Evolutionary conservation across 2,113 vertebrate genomes (phyloP).

Genomic region (Dryoscopus gambensis): DNA sequence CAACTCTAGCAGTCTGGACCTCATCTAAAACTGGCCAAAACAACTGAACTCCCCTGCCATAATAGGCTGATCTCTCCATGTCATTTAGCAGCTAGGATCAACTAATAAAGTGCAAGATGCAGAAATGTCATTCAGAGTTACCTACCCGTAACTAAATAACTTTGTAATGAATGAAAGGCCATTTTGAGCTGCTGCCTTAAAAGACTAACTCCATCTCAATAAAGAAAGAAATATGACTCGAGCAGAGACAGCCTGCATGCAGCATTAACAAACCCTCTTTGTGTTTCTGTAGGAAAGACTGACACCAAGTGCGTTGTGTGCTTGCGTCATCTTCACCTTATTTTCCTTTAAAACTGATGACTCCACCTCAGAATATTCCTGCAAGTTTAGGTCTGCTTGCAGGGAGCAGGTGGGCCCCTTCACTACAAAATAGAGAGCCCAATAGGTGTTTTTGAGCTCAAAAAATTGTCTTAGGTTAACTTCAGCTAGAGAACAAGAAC

Average conservation of each 20-base stretch:
- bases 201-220: slow-evolving; percentile 46
- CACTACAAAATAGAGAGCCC: background rate
- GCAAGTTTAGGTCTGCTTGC: background rate
- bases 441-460: slow-evolving; percentile 26
- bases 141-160: slow-evolving; percentile 60
- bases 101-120: slow-evolving; percentile 34
- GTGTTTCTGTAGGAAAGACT: slow-evolving; percentile 32
- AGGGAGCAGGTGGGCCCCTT: background rate
- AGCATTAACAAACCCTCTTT: background rate
- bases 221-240: slow-evolving; percentile 28
- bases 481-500: background rate
- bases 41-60: background rate
- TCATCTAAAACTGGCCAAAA: background rate
- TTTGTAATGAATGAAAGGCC: slow-evolving; percentile 59
- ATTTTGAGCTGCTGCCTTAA: slow-evolving; percentile 42
- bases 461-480: background rate
- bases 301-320: background rate
- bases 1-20: background rate
- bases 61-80: background rate
- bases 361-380: background rate
- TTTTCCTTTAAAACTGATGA: background rate
- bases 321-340: background rate
- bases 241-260: background rate
- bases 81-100: slow-evolving; percentile 32
- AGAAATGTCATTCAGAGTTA: slow-evolving; percentile 47